Evolutionary conservation across 2,888 invertebrate genomes (phyloP), one percentile per base, ranked within the genome.

Genomic region (Macrosoma leucophasiata): DNA sequence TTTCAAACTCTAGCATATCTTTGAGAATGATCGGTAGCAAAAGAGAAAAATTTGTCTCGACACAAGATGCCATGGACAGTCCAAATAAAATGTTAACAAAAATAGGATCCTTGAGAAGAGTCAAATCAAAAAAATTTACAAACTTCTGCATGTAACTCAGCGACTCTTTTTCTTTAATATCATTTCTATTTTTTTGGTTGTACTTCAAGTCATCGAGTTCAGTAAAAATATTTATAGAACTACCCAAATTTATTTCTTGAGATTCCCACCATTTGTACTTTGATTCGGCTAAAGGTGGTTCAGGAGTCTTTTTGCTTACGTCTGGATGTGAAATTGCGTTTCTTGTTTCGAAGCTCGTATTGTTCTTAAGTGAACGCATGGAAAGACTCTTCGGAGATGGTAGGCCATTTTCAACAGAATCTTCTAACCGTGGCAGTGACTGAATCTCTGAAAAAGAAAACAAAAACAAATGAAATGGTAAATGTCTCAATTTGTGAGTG

Each of bases 31-130:
- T 88, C 2, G 91, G 90, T 3, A 89, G 81, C 27, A 91, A 54
- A 8, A 89, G 58, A 0, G 90, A 88, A 56, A 91, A 91, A 53
- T 90, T 91, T 0, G 89, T 82, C 59, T 91, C 91, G 0, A 89
- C 89, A 51, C 90, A 89, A 4, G 89, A 82, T 1, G 90, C 90
- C 18, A 91, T 61, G 0, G 91, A 89, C 60, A 91, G 71, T 9
- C 91, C 91, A 25, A 90, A 36, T 74, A 90, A 84, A 41, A 91
- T 88, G 50, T 88, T 91, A 1, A 90, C 84, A 55, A 90, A 91
- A 46, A 88, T 77, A 13, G 88, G 88, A 66, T 91, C 91, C 41
- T 72, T 84, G n/a, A 91, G 62, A 23, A 91, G 71, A 22, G 86
- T 87, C 30, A 91, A 66, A 63, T 91, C 91, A 53, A 90, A 90